Evolutionary conservation across 2,888 invertebrate species (phyloP).

Genomic region (Scrobipalpa atriplicella): DNA sequence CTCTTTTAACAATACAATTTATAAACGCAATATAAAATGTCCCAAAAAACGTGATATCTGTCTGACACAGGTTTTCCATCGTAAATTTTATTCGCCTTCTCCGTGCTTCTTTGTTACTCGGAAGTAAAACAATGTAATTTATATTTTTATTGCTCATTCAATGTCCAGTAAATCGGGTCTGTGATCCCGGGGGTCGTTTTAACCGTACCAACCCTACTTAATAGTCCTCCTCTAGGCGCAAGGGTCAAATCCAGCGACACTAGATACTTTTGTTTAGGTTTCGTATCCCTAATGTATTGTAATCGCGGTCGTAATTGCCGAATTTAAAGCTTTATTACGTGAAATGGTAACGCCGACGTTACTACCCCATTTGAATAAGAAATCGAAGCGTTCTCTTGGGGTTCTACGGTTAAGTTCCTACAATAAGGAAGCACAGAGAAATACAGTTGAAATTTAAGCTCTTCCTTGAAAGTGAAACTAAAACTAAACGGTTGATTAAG

Average conservation of each 20-base stretch:
- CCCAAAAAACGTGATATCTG: slow-evolving; percentile 57
- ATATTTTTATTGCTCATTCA: slow-evolving; percentile 79
- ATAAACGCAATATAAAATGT: slow-evolving; percentile 33
- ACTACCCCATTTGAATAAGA: slow-evolving; percentile 27
- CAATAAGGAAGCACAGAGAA: slow-evolving; percentile 8
- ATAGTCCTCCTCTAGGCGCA: slow-evolving; percentile 67
- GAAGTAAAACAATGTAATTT: slow-evolving; percentile 72
- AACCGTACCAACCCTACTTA: slow-evolving; percentile 71
- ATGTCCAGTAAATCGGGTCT: slow-evolving; percentile 75
- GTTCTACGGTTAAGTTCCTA: slow-evolving; percentile 13
- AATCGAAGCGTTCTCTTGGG: slow-evolving; percentile 24
- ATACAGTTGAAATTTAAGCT: slow-evolving; percentile 2
- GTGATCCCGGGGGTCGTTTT: slow-evolving; percentile 70
- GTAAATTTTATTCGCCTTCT: slow-evolving; percentile 59
- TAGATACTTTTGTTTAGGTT: slow-evolving; percentile 65
- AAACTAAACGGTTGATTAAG: slow-evolving; percentile 24
- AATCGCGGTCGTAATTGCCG: slow-evolving; percentile 62
- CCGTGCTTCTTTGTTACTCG: slow-evolving; percentile 62
- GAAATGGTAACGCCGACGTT: slow-evolving; percentile 24
- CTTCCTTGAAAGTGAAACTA: slow-evolving; percentile 20
- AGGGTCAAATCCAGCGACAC: slow-evolving; percentile 54
- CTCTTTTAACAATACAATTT: slow-evolving; percentile 27
- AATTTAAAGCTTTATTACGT: slow-evolving; percentile 52
- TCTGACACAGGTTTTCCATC: slow-evolving; percentile 48
- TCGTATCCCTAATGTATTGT: slow-evolving; percentile 64